Conservation (phyloP, 2,888 invertebrate species). For the Blastobasis adustella region DNA sequence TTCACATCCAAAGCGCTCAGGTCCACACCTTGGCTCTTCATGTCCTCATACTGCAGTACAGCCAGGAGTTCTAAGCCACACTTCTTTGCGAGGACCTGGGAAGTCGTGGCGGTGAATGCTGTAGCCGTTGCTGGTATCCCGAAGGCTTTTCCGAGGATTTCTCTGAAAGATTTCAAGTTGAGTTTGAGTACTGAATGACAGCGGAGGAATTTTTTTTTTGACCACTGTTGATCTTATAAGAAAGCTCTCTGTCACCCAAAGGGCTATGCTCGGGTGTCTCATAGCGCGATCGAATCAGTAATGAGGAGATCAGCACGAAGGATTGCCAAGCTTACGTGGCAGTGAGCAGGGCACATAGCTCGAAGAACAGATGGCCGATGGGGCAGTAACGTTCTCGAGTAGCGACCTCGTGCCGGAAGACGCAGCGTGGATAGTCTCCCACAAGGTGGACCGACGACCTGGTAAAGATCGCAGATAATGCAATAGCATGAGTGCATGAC, state of each 20-base stretch:
- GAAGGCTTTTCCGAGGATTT: conserved; percentile 37
- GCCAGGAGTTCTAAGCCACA: conserved; percentile 41
- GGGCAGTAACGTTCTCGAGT: too few species aligned
- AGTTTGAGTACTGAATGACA: background rate
- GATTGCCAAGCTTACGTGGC: too few species aligned
- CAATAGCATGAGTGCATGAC: too few species aligned
- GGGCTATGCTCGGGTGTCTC: too few species aligned
- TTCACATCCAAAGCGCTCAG: conserved; percentile 26
- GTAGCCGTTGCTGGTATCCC: conserved; percentile 39
- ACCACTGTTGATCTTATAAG: background rate
- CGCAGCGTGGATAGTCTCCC: too few species aligned
- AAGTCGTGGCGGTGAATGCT: conserved; percentile 48
- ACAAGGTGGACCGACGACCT: too few species aligned
- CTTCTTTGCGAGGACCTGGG: conserved; percentile 48
- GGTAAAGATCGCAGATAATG: too few species aligned
- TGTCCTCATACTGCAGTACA: conserved; percentile 35
- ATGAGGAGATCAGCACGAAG: background rate
- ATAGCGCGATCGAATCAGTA: background rate
- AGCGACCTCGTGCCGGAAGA: too few species aligned
- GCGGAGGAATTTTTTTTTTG: background rate
- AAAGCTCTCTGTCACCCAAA: background rate
- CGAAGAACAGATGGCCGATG: too few species aligned
- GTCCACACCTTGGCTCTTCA: conserved; percentile 38
- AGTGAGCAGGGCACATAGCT: too few species aligned
- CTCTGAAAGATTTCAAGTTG: conserved; percentile 24